Evolutionary conservation across 2,888 invertebrate genomes (phyloP).

Genomic region (Gymnosoma rotundatum): DNA sequence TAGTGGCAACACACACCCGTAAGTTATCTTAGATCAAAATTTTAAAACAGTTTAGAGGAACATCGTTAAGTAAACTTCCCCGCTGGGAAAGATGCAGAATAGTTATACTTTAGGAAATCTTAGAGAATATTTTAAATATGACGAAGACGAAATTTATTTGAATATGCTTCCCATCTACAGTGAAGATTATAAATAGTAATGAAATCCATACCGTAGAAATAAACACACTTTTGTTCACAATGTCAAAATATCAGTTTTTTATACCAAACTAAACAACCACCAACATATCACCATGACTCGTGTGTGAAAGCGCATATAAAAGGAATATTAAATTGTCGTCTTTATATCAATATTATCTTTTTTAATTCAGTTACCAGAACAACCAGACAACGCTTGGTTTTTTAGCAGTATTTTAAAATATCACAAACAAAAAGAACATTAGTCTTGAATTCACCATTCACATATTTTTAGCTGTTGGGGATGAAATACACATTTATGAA

Average conservation of each 20-base stretch:
- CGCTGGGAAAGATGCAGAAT: too few species aligned
- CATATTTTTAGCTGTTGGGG: slow-evolving; percentile 38
- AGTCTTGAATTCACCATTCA: slow-evolving; percentile 17
- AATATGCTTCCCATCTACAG: too few species aligned
- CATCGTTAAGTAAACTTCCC: too few species aligned
- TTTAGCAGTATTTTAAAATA: slow-evolving; percentile 40
- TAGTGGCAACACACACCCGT: too few species aligned
- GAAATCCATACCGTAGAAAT: too few species aligned
- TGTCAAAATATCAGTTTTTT: slow-evolving; percentile 46
- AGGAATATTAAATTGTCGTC: slow-evolving; percentile 67
- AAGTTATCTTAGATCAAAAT: too few species aligned
- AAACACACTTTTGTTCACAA: slow-evolving; percentile 10
- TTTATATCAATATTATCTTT: slow-evolving; percentile 65
- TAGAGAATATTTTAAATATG: too few species aligned
- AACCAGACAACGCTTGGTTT: slow-evolving; percentile 34
- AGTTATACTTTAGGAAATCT: too few species aligned
- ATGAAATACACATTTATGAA: slow-evolving; percentile 14
- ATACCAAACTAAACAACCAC: slow-evolving; percentile 13
- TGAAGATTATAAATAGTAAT: too few species aligned
- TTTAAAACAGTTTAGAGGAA: too few species aligned
- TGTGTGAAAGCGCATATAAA: slow-evolving; percentile 23
- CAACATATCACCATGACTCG: background rate
- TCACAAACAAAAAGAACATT: slow-evolving; percentile 29
- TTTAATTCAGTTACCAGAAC: slow-evolving; percentile 67
- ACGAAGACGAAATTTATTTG: too few species aligned